Evolutionary conservation across 1,140 invertebrate species (phyloP).

Genomic region (Meloidogyne chitwoodi): DNA sequence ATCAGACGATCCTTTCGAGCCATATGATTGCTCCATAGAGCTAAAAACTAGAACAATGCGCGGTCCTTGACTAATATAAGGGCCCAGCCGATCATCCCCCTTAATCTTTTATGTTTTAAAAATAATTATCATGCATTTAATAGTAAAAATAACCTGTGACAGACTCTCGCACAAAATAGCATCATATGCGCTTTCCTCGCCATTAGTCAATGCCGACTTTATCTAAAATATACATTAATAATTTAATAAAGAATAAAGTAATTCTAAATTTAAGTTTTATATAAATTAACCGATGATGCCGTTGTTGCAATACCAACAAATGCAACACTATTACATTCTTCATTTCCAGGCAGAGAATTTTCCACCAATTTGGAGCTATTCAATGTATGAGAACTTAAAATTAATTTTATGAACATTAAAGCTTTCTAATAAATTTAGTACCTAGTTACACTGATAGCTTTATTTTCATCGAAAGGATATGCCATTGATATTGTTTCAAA

Average conservation of each 20-base stretch:
- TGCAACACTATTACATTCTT: constrained; percentile 23
- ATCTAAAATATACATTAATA: constrained; percentile 24
- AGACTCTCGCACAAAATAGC: constrained; percentile 14
- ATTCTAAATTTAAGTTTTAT: neutral
- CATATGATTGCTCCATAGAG: neutral
- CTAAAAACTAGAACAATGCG: constrained; percentile 57
- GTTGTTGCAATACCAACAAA: constrained; percentile 52
- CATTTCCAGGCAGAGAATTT: neutral
- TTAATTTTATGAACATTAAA: neutral
- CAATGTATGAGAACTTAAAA: neutral
- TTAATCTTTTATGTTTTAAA: neutral
- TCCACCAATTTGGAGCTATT: neutral
- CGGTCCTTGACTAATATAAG: constrained; percentile 45
- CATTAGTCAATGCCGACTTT: constrained; percentile 49
- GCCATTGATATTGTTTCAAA: constrained; percentile 50
- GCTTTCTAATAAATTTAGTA: neutral
- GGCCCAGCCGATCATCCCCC: neutral
- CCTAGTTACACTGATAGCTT: constrained; percentile 16
- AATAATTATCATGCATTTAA: neutral
- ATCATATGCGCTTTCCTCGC: constrained; percentile 54
- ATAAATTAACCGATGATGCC: constrained; percentile 11
- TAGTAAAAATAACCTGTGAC: neutral
- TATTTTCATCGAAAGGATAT: constrained; percentile 21
- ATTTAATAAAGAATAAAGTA: neutral
- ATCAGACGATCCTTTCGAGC: neutral